Percentiles rank a stretch among this genome's conserved stretches.
These are phyloP conservation scores for Cecidostiba fungosa DNA, from an alignment of 2,888 invertebrate genomes.

Conservation along the genomic window DNA sequence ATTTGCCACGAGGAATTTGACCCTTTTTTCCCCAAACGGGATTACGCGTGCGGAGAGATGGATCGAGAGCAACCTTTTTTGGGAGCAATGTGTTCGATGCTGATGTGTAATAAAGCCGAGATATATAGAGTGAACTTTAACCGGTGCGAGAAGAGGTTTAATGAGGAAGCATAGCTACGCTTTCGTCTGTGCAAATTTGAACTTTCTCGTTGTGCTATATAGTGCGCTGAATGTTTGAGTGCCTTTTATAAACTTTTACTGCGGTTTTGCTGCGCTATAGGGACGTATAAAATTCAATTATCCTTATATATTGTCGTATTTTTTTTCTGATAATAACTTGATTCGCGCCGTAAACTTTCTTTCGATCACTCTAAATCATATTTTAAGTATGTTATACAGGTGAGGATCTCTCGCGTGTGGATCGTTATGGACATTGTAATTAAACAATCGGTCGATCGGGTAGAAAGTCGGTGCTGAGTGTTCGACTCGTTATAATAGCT, in stretches of 20 bases:
- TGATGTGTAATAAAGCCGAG: neutral
- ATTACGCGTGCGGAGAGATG: neutral
- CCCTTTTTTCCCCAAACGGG: neutral
- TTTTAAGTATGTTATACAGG: neutral
- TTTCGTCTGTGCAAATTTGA: constrained; percentile 5
- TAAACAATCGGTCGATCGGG: neutral
- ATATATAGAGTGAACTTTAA: too few relatives aligned
- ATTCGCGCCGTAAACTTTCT: constrained; percentile 19
- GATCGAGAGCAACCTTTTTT: neutral
- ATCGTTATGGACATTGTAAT: neutral
- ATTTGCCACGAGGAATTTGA: neutral
- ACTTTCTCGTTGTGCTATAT: constrained; percentile 9
- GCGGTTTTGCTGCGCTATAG: neutral
- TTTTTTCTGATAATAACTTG: neutral
- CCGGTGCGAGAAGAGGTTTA: neutral
- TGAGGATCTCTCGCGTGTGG: neutral
- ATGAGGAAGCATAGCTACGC: neutral
- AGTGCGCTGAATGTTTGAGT: neutral
- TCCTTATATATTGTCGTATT: neutral
- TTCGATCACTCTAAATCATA: neutral
- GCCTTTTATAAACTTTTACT: neutral
- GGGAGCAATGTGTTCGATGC: too few relatives aligned
- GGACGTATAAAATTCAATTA: neutral
- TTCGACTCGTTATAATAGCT: neutral
- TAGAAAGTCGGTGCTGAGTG: neutral